Base-by-base conservation (phyloP, 1,140 invertebrate genomes). In the Caligus rogercresseyi region DNA sequence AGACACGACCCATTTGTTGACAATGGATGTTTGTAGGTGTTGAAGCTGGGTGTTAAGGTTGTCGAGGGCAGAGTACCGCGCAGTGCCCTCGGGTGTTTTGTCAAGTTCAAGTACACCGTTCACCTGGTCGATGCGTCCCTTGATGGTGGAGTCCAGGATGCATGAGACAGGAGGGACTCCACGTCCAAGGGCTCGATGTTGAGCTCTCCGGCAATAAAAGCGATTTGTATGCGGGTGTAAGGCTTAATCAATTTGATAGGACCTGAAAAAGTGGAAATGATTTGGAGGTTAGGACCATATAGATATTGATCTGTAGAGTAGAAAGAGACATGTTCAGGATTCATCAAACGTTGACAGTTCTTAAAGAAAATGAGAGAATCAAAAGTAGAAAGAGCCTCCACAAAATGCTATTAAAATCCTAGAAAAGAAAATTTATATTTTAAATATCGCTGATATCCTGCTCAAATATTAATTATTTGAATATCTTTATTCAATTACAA, bases 91-190 rank as follows among this genome's bases (percentile, higher is more conserved):
- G 25, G 83, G 83, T 70, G 87, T 82, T 70, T 84, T 81, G 69
- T 87, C 82, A 68, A 97, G 74, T 73, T 94, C 88, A 63, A 98
- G 75, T 53, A 97, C 91, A 72, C 93, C 87, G 75, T 95, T 92
- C 43, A 95, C 83, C 78, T 96, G 91, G 78, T 98, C 93, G 70
- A 98, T 98, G 67, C 91, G 81, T 7, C 93, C 93, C 71, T 86
- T 81, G 70, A 98, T 93, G n/a, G 92, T 95, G 74, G 87, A 92
- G 73, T 99, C 95, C 67, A 98, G 79, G 73, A 99, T 99, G 75
- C 94, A 98, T 24, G 93, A 95, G n/a, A 98, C 93, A 99, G 75
- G 23, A 99, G 77, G 75, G 86, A 93, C 76, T 97, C 93, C 23
- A 99, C 94, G 76, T 99, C 96, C 64, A 81, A 80, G 52, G 85